These are phyloP conservation scores for Ataeniobius toweri DNA, from an alignment of 2,797 vertebrate species.

Conservation along the genomic window DNA sequence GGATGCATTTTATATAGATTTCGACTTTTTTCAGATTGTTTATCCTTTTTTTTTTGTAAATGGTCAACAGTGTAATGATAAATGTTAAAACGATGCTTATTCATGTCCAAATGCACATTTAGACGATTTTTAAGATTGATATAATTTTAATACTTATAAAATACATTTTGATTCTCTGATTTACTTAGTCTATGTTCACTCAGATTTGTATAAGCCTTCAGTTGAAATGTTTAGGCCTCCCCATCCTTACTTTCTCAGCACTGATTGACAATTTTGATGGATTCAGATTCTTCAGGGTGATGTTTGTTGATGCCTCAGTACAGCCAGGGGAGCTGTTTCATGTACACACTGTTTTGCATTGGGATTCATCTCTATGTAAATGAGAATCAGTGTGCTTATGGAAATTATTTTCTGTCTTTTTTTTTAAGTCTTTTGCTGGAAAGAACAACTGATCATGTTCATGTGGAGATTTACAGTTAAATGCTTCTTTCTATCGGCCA, in stretches of 20 bases:
- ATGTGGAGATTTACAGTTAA: conserved; percentile 45
- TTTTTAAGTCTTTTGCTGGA: conserved; percentile 23
- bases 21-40: conserved; percentile 1
- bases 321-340: conserved; percentile 50
- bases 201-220: conserved; percentile 20
- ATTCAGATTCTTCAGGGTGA: conserved; percentile 52
- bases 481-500: conserved; percentile 32
- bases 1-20: conserved; percentile 24
- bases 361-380: conserved; percentile 76
- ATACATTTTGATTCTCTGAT: conserved; percentile 19
- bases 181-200: conserved; percentile 36
- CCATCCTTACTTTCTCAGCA: conserved; percentile 25
- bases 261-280: conserved; percentile 66
- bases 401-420: conserved; percentile 40
- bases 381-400: conserved; percentile 69
- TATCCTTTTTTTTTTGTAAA: neutral
- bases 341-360: conserved; percentile 62
- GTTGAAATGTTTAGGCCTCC: conserved; percentile 25
- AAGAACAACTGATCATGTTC: conserved; percentile 54
- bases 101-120: neutral
- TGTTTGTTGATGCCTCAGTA: conserved; percentile 51
- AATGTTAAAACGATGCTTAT: neutral
- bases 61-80: neutral
- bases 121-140: neutral
- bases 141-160: neutral